A percentile compares a stretch with the other conserved stretches of the same genome.
Evolutionary conservation across 2,797 vertebrate species (phyloP).

Genomic region (Pseudochromis fuscus): DNA sequence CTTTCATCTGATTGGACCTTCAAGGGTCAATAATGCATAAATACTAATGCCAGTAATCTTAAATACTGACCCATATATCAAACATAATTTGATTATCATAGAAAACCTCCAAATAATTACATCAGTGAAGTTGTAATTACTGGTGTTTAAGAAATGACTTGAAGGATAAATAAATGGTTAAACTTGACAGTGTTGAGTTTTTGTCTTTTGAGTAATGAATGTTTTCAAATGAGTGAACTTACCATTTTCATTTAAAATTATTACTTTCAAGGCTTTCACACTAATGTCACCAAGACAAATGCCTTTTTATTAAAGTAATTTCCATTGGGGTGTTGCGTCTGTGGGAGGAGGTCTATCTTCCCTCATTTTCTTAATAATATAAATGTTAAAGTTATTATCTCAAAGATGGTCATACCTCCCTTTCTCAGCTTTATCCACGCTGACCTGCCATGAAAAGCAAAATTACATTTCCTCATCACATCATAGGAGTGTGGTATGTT

Average conservation of each 20-base stretch:
- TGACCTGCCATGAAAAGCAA: slow-evolving; percentile 23
- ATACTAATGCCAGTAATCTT: no score
- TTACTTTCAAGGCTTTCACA: neutral
- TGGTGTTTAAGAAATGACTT: no score
- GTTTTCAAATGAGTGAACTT: no score
- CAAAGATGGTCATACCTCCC: slow-evolving; percentile 6
- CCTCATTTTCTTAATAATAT: slow-evolving; percentile 12
- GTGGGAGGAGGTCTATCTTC: slow-evolving; percentile 15
- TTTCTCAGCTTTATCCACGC: slow-evolving; percentile 14
- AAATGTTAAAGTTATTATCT: slow-evolving; percentile 26
- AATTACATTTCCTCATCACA: slow-evolving; percentile 43
- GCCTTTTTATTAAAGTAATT: neutral
- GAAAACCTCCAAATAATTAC: no score
- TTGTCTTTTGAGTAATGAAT: no score
- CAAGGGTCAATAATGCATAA: neutral
- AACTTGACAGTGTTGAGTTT: no score
- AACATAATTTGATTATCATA: no score
- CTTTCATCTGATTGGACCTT: no score
- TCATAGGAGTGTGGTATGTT: slow-evolving; percentile 42
- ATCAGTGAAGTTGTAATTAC: no score
- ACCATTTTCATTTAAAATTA: neutral
- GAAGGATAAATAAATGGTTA: no score
- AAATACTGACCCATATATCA: no score
- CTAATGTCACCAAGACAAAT: slow-evolving; percentile 4
- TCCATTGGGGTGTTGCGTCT: neutral